Evolutionary conservation across 2,113 vertebrate genomes (phyloP), one percentile per base, ranked within the genome.

Genomic region (Colistium nudipinnis): DNA sequence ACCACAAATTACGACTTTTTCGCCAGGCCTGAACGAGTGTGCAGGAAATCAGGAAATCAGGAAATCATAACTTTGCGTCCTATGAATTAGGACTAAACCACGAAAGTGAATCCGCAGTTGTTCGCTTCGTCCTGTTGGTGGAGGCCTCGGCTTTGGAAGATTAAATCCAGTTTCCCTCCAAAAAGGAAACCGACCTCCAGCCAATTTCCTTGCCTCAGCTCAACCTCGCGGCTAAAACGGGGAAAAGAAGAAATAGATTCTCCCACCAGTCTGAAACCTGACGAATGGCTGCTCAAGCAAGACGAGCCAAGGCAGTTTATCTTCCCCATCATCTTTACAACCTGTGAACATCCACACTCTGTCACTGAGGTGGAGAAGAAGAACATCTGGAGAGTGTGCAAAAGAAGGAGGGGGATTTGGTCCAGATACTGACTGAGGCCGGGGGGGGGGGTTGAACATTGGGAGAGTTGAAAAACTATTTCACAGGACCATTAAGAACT

Each of bases 261-360:
- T 35, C 44, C 60, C 74, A 45, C 41, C 79, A 70, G 47, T 71
- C 39, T 27, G 56, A 84, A 8, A 65, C 65, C 78, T 83, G 78
- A 84, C 56, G 68, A 85, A 82, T 84, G 86, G 25, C 30, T 7
- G 66, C 70, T 85, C 74, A 78, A 77, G 74, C 77, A 30, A 72
- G 82, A 74, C 82, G 72, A 25, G n/a, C n/a, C 62, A 44, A 53
- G 38, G 43, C 55, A 81, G 82, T 79, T 87, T 87, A 84, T 90
- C 81, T 87, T 78, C 65, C 52, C 55, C 35, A 69, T 75, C 72
- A 80, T 83, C 74, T 90, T 88, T 78, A 88, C 83, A 84, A 71
- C 74, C 79, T 35, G 82, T 38, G 71, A 89, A 81, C 66, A 62
- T 55, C 36, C 56, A 35, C 55, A 22, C 54, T 62, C 24, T 25